Evolutionary conservation across 2,113 vertebrate species (phyloP).

Genomic region (Tursiops truncatus): DNA sequence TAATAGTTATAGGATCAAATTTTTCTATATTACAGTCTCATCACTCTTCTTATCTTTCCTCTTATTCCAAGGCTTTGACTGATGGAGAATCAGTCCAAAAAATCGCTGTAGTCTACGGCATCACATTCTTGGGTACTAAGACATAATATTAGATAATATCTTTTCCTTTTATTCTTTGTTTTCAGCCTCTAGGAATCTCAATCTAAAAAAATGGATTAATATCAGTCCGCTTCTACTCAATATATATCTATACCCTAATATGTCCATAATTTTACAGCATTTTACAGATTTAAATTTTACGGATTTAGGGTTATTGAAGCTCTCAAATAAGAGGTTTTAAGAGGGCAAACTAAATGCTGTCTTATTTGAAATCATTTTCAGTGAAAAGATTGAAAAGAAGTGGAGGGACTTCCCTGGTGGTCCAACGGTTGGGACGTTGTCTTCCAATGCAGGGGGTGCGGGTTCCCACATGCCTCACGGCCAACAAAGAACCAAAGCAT

Average conservation of each 20-base stretch:
- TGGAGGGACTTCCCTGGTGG: neutral
- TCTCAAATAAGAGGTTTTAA: neutral
- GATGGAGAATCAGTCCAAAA: neutral
- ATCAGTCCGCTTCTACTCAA: neutral
- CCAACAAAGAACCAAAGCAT: too few relatives aligned
- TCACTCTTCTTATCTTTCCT: neutral
- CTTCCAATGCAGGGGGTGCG: too few relatives aligned
- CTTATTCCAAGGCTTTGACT: neutral
- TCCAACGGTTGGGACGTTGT: too few relatives aligned
- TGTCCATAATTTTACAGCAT: neutral
- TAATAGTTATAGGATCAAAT: neutral
- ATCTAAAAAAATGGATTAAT: neutral
- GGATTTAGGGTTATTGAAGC: neutral
- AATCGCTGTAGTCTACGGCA: neutral
- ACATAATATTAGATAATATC: neutral
- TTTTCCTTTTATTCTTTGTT: neutral
- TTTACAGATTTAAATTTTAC: neutral
- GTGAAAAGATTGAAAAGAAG: neutral
- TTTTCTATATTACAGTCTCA: neutral
- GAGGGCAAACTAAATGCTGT: neutral
- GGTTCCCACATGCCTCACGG: too few relatives aligned
- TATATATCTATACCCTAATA: neutral
- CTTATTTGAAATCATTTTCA: conserved; percentile 4
- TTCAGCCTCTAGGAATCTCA: neutral
- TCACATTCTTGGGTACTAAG: neutral